These are phyloP conservation scores for Caenorhabditis sinica DNA, from an alignment of 2,888 invertebrate genomes.

Conservation along the genomic window DNA sequence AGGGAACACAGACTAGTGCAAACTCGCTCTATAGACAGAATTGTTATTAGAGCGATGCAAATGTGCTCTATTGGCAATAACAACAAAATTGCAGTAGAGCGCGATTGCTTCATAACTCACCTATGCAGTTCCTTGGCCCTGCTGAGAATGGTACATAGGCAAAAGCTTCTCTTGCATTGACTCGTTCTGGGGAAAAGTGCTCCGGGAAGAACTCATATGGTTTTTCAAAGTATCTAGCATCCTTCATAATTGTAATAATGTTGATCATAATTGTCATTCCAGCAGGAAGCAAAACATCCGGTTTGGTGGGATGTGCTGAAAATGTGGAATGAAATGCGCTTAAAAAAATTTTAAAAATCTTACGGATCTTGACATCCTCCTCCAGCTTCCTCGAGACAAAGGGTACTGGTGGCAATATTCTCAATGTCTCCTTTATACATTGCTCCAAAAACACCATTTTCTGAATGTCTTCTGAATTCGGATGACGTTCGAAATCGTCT, in stretches of 20 bases:
- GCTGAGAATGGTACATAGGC: conserved; percentile 85
- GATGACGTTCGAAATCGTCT: conserved; percentile 61
- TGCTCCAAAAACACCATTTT: conserved; percentile 78
- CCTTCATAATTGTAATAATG: conserved; percentile 43
- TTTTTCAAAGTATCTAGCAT: conserved; percentile 68
- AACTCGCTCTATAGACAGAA: too few relatives aligned
- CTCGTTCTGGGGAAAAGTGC: conserved; percentile 84
- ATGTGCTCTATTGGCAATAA: too few relatives aligned
- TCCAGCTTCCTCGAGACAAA: conserved; percentile 75
- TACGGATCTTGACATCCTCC: conserved; percentile 82
- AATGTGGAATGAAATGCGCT: not conserved
- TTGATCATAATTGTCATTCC: conserved; percentile 50
- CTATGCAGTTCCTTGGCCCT: conserved; percentile 85
- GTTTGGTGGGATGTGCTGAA: conserved; percentile 35
- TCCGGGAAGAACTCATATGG: conserved; percentile 84
- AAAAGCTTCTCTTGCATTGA: conserved; percentile 84
- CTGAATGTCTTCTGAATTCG: conserved; percentile 81
- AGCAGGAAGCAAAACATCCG: conserved; percentile 26
- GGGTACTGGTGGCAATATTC: conserved; percentile 80
- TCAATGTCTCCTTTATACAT: conserved; percentile 80
- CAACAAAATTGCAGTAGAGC: too few relatives aligned
- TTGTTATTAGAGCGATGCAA: too few relatives aligned
- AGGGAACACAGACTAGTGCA: too few relatives aligned
- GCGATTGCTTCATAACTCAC: too few relatives aligned
- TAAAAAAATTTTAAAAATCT: conserved; percentile 49